Base-by-base conservation (phyloP, 1,140 invertebrate species). In the Monochamus saltuarius region DNA sequence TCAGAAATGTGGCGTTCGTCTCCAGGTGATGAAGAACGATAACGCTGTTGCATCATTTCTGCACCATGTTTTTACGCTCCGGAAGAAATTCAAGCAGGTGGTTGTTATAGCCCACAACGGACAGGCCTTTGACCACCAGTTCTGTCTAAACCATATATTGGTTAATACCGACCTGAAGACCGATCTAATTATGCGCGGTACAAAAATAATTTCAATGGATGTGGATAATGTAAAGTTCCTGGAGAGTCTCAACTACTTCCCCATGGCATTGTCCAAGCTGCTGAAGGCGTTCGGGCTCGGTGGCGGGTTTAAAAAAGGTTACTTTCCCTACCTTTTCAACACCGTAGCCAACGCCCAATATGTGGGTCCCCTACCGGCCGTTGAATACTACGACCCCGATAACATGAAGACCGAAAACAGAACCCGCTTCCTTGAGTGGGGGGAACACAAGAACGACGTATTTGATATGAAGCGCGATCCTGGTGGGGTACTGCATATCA, bases 381-480 rank as follows among this genome's bases (percentile, higher is more conserved):
- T 35, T 47, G 11, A 34, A 13, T 39, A 29, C 53, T 39, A 68
- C 49, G 59, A 56, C 38, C 11, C 39, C 1, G 59, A 57, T n/a
- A 40, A 37, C 14, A 66, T 66, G 66, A 43, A 11, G 10, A 4
- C 36, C 2, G 10, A 53, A 19, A 42, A 43, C 2, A 14, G 47
- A 17, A 16, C 49, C 8, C 22, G 47, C 9, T 68, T 69, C 37
- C 9, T 60, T 11, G 46, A 61, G 50, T 69, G 65, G 65, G 37
- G 19, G 9, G 29, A 58, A 17, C 46, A 68, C 7, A 17, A 55
- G 29, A 29, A 42, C 6, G 13, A 55, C 16, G 19, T 1, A 3
- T 55, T 55, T 49, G 46, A 42, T 29, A 38, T 68, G n/a, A 54
- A 45, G 19, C 22, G 22, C 22, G 22, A 29, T n/a, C 22, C 22